Percentiles rank a stretch among this genome's conserved stretches.
Evolutionary conservation across 2,888 invertebrate genomes (phyloP).

Genomic region (Cataglyphis cursor): DNA sequence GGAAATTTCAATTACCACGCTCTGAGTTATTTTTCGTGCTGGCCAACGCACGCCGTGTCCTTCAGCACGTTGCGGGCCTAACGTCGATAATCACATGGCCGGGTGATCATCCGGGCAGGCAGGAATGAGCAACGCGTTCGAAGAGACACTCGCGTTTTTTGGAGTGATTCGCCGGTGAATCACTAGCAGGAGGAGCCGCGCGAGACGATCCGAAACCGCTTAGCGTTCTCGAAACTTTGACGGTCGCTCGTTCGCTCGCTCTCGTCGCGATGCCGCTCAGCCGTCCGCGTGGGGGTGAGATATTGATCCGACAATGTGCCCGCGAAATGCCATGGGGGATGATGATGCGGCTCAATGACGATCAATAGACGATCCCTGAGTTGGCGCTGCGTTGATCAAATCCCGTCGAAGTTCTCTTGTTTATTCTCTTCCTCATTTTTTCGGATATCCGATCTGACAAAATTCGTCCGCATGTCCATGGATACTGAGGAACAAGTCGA

Average conservation of each 20-base stretch:
- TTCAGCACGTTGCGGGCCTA: constrained; percentile 44
- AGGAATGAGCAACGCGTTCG: background rate
- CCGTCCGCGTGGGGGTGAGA: constrained; percentile 75
- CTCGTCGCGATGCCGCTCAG: constrained; percentile 60
- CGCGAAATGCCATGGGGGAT: constrained; percentile 69
- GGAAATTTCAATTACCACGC: constrained; percentile 64
- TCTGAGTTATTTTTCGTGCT: constrained; percentile 64
- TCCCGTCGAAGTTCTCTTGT: background rate
- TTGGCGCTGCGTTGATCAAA: background rate
- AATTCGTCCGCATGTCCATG: background rate
- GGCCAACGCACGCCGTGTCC: constrained; percentile 44
- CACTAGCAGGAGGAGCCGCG: constrained; percentile 5
- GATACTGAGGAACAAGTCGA: background rate
- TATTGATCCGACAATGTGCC: constrained; percentile 78
- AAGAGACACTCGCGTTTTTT: background rate
- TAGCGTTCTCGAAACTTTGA: constrained; percentile 46
- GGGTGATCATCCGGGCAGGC: constrained; percentile 17
- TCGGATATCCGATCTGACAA: background rate
- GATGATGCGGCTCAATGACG: constrained; percentile 40
- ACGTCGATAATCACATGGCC: constrained; percentile 23
- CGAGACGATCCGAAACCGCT: constrained; percentile 56
- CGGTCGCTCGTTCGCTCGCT: constrained; percentile 15
- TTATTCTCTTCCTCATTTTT: background rate
- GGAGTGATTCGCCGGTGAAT: constrained; percentile 4
- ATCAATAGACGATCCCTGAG: constrained; percentile 34